phyloP scores from a whole-genome alignment of 2,113 vertebrate species.

The Mastomys coucha region DNA sequence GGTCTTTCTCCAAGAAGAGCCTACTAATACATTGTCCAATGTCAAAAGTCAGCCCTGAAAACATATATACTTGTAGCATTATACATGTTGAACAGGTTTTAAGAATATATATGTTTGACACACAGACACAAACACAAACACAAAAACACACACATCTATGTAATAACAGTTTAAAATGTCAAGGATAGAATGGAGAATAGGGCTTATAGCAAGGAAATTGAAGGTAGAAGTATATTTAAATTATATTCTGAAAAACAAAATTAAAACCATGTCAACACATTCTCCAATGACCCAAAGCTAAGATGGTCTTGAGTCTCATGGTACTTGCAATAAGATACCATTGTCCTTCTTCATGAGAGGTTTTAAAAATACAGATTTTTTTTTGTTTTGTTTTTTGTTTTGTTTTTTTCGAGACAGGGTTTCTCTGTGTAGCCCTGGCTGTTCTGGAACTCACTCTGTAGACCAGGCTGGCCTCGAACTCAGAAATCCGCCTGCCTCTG shows the following conservation, averaged over 20 bases:
- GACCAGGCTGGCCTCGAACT: too few species aligned
- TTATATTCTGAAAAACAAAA: not conserved
- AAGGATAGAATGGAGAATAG: not conserved
- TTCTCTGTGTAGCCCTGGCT: too few species aligned
- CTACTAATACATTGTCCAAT: not conserved
- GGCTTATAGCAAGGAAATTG: not conserved
- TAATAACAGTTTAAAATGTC: not conserved
- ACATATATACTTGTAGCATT: not conserved
- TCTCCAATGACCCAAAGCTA: not conserved
- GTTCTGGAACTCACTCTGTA: too few species aligned
- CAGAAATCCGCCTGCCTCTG: too few species aligned
- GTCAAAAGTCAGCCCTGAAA: not conserved
- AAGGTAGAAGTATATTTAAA: not conserved
- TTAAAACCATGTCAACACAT: not conserved
- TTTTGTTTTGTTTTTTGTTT: too few species aligned
- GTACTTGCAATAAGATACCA: not conserved
- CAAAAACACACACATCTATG: not conserved
- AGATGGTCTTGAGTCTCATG: not conserved
- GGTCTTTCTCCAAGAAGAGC: not conserved
- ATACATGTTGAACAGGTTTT: not conserved
- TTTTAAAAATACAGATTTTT: not conserved
- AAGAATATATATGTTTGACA: not conserved
- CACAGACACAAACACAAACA: too few species aligned
- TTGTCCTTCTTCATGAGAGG: not conserved
- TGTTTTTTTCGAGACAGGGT: too few species aligned